phyloP scores from a whole-genome alignment of 2,113 vertebrate species.

The Spizaetus ornatus region DNA sequence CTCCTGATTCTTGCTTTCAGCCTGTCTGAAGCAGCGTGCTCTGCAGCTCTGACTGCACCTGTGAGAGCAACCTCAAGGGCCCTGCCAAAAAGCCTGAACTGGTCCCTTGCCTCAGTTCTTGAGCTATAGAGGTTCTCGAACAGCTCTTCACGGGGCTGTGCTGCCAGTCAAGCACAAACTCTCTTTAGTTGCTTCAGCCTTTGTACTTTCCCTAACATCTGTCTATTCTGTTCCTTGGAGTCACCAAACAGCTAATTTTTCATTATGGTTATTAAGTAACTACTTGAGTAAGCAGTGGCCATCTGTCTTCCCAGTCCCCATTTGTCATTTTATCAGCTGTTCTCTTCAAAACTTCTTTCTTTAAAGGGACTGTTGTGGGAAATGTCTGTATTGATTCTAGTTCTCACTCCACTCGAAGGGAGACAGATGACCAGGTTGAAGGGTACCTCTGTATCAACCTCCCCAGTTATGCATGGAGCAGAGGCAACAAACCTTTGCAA shows the following conservation, averaged over 20 bases:
- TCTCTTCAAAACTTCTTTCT: neutral
- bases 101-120: neutral
- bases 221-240: neutral
- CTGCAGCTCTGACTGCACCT: neutral
- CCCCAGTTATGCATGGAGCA: neutral
- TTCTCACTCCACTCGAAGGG: neutral
- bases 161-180: neutral
- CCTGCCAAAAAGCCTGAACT: neutral
- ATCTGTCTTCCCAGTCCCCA: neutral
- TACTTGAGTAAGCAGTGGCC: neutral
- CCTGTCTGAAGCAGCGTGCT: neutral
- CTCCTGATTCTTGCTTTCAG: neutral
- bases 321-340: neutral
- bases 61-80: neutral
- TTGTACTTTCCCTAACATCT: neutral
- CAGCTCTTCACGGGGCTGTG: neutral
- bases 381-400: neutral
- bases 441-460: neutral
- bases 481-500: neutral
- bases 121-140: neutral
- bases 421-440: neutral
- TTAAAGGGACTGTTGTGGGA: neutral
- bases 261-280: constrained; percentile 11
- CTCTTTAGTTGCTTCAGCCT: neutral
- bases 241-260: constrained; percentile 17